A percentile compares a stretch with the other conserved stretches of the same genome.
phyloP scores from a whole-genome alignment of 2,888 invertebrate genomes.

The Thelaira solivaga region DNA sequence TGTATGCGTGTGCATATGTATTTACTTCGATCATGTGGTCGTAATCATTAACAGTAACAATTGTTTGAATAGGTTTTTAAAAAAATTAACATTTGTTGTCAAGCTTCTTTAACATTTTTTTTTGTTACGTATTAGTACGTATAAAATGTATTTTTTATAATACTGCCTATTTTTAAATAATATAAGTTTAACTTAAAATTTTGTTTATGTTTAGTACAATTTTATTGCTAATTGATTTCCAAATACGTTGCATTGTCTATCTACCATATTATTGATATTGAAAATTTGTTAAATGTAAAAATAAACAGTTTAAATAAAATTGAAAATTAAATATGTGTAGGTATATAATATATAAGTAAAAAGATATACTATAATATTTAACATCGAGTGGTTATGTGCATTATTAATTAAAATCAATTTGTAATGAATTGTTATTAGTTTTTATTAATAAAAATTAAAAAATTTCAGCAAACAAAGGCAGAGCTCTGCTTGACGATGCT shows the following conservation, averaged over 20 bases:
- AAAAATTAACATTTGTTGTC: neutral
- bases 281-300: conserved; percentile 1
- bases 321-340: neutral
- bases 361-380: neutral
- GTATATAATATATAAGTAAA: neutral
- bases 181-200: neutral
- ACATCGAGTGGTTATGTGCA: too few species aligned
- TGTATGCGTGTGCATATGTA: neutral
- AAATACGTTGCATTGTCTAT: conserved; percentile 10
- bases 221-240: conserved; percentile 38
- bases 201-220: neutral
- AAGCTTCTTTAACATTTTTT: neutral
- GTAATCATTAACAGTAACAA: too few species aligned
- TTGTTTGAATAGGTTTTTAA: neutral
- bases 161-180: neutral
- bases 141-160: too few species aligned
- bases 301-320: neutral
- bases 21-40: neutral
- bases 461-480: too few species aligned
- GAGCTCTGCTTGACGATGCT: too few species aligned
- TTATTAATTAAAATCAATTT: too few species aligned
- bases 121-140: too few species aligned
- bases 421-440: neutral
- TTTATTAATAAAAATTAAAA: conserved; percentile 8
- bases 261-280: neutral